Base-by-base conservation (phyloP, 2,888 invertebrate species). In the Heteromurus nitidus region DNA sequence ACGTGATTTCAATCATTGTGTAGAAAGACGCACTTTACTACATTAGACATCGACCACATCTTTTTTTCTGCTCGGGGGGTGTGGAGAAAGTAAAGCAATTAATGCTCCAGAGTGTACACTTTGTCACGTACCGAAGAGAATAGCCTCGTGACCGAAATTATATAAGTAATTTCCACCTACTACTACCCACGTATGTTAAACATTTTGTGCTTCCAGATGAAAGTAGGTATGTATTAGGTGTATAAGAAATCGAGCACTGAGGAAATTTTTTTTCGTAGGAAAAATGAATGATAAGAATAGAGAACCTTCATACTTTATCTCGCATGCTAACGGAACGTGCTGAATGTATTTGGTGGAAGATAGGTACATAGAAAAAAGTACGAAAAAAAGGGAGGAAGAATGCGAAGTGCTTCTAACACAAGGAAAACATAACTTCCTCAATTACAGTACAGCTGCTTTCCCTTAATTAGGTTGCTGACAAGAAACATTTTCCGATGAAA, bases 1-100 rank as follows among this genome's bases (percentile, higher is more conserved):
- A 70, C 69, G 69, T 70, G 69, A 70, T 70, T 70, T 70, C 58
- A 70, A 70, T 70, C 69, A 70, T 55, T 70, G 55, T 70, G 58
- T 22, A 55, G 44, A 22, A 65, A 24, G 64, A 11, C 30, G n/a
- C 9, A 13, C 28, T 13, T 13, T 22, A 30, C n/a, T 2, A 26
- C n/a, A 67, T 16, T 50, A 50, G 13, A 44, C n/a, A 3, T 44
- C 44, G 16, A 13, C n/a, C 36, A 36, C 36, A 36, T n/a, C 60
- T 13, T 26, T 60, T 28, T 22, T 60, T 36, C 5, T 36, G 13
- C 36, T 36, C 13, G 44, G 18, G 22, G 3, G 31, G 50, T 20
- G 20, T 13, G 26, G 26, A 13, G 26, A 55, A 26, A 55, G 47
- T 72, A 64, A 30, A n/a, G 24, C 62, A 73, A 62, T 73, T 73